Percentiles rank a stretch among this genome's conserved stretches.
Evolutionary conservation across 2,797 vertebrate genomes (phyloP).

Genomic region (Tamandua tetradactyla): DNA sequence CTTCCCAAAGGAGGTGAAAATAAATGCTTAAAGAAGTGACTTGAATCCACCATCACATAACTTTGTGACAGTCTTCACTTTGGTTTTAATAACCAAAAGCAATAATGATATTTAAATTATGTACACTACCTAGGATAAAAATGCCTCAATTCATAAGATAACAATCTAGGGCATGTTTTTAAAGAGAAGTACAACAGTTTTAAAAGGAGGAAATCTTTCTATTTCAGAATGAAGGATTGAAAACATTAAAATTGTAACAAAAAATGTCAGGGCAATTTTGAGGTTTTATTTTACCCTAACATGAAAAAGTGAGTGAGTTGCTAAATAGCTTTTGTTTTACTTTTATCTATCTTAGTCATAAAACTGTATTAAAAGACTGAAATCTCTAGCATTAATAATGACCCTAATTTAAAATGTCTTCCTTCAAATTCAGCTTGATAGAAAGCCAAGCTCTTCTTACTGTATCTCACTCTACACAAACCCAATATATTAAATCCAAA

Average conservation of each 20-base stretch:
- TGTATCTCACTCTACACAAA: slow-evolving; percentile 32
- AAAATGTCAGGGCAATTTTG: background rate
- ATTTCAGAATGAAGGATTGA: slow-evolving; percentile 35
- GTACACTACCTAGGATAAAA: background rate
- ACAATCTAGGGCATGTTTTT: slow-evolving; percentile 11
- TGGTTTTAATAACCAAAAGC: background rate
- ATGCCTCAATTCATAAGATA: background rate
- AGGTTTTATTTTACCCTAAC: slow-evolving; percentile 10
- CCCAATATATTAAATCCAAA: slow-evolving; percentile 43
- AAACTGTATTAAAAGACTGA: background rate
- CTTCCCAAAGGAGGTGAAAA: background rate
- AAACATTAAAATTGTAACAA: background rate
- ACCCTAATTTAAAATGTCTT: slow-evolving; percentile 40
- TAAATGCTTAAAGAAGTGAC: background rate
- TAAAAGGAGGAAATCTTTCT: background rate
- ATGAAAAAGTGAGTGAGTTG: background rate
- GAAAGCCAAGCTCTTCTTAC: slow-evolving; percentile 32
- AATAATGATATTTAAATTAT: slow-evolving; percentile 15
- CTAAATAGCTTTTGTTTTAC: background rate
- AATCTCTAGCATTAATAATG: slow-evolving; percentile 44
- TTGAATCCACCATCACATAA: background rate
- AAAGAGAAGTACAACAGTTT: background rate
- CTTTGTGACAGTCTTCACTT: background rate
- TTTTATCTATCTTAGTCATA: background rate
- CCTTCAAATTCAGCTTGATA: slow-evolving; percentile 34